Evolutionary conservation across 2,888 invertebrate genomes (phyloP), one percentile per base, ranked within the genome.

Genomic region (Lucinisca nassula): DNA sequence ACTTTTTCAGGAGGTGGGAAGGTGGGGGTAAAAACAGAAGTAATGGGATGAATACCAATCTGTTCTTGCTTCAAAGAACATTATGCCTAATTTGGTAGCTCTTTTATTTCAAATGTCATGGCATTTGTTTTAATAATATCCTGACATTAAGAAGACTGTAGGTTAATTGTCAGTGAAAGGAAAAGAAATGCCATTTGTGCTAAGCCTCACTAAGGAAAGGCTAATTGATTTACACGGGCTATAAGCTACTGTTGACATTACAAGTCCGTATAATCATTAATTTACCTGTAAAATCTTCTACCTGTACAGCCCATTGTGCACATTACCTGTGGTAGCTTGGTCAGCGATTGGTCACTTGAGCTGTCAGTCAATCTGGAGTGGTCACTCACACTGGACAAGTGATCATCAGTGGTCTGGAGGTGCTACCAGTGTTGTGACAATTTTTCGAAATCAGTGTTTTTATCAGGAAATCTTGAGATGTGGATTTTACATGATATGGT

Each of bases 301-400:
- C 74, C 40, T 74, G 74, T 74, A 74, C 74, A 10, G 74, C 74
- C 74, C 74, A 38, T 35, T 67, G 35, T 38, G 38, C 27, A 38
- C 35, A 74, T 74, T 74, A 74, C 74, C 74, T 74, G 74, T 35
- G 32, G 35, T 14, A 35, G 35, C 37, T 77, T n/a, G 32, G 30
- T 24, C 40, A 17, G 38, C 70, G 79, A 79, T 79, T 79, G 79
- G 79, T 70, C 70, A 45, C 4, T 45, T 40, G 27, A 79, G 27
- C 38, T 79, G 79, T 79, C 79, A 61, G n/a, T 70, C 79, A 79
- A 17, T 32, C 17, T 38, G n/a, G n/a, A 79, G 45, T 79, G 79
- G 58, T 61, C 79, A 79, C 37, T 79, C 67, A 79, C 79, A 21
- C 17, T 24, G 40, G 45, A 74, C 45, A 27, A 21, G 74, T 74